phyloP scores from a whole-genome alignment of 2,888 invertebrate genomes.

The Lycia hirtaria region DNA sequence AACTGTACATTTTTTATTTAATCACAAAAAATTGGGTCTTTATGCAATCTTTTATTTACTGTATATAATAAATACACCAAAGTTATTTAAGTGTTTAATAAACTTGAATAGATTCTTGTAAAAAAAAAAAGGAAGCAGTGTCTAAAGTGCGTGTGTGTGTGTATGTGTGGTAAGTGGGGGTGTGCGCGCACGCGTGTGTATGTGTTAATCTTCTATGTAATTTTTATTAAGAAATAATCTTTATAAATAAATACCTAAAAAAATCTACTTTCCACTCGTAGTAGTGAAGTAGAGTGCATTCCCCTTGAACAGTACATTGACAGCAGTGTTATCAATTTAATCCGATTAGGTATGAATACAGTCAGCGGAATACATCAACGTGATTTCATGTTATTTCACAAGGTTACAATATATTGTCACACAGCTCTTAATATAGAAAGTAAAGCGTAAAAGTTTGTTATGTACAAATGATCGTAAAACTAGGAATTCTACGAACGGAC shows the following conservation, averaged over 20 bases:
- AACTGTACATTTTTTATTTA: no score
- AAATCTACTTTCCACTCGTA: background rate
- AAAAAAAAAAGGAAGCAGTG: no score
- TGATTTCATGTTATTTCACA: conserved; percentile 6
- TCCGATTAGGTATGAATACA: conserved; percentile 1
- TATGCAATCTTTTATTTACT: conserved; percentile 80
- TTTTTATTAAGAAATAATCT: no score
- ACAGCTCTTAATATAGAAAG: background rate
- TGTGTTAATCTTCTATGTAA: no score
- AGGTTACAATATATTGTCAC: background rate
- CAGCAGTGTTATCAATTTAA: background rate
- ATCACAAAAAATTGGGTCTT: no score
- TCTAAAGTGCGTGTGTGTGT: no score
- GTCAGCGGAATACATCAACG: background rate
- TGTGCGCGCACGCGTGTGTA: no score
- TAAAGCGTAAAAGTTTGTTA: background rate
- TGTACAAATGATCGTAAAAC: no score
- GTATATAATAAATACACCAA: conserved; percentile 84
- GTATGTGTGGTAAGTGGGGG: no score
- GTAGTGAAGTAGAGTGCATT: background rate
- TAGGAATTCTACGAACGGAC: no score
- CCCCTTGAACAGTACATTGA: background rate
- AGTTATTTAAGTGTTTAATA: conserved; percentile 82
- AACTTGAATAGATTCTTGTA: conserved; percentile 80
- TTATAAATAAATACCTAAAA: no score